Base-by-base conservation (phyloP, 2,113 vertebrate species). In the Chlorodrepanis virens region DNA sequence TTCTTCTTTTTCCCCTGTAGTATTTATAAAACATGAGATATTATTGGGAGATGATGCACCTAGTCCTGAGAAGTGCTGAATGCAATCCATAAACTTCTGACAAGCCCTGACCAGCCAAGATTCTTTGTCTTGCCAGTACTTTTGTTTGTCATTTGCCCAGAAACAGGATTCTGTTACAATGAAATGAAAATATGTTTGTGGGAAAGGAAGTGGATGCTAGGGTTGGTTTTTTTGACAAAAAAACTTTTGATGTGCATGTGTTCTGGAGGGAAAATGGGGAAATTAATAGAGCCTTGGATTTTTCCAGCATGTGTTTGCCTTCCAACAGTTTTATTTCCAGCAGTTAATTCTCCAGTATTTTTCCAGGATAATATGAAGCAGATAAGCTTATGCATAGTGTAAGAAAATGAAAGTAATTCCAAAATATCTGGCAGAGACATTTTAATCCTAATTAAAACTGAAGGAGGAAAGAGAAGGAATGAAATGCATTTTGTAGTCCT, bases 371-470 rank as follows among this genome's bases (percentile, higher is more conserved):
- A 67, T 49, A 15, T 76, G 54, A 93, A 80, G 31, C 35, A 83
- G 54, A 61, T 93, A 91, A 95, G 9, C 45, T 85, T 35, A 74
- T 57, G 53, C 14, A 35, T 37, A 71, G 45, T 53, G 37, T n/a
- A 75, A 53, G 44, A 80, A 90, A 90, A 95, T 68, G 25, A 94
- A 96, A 92, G 40, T 80, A 93, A 93, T 87, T 47, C 25, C 25
- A 80, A 70, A 76, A 85, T 91, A 89, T 65, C 74, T 89, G 11
- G 27, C 20, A 74, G 44, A 76, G 61, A 68, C 27, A 56, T 83
- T 94, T 96, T 96, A 94, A 94, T 91, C 80, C 82, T 90, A 80
- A 71, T 86, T 90, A 93, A 96, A 96, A 93, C 54, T 80, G 45
- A 96, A 93, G 39, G 65, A 88, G 13, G 25, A 90, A 78, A 81